Base-by-base conservation (phyloP, 2,797 vertebrate species). In the Sebastolobus altivelis region DNA sequence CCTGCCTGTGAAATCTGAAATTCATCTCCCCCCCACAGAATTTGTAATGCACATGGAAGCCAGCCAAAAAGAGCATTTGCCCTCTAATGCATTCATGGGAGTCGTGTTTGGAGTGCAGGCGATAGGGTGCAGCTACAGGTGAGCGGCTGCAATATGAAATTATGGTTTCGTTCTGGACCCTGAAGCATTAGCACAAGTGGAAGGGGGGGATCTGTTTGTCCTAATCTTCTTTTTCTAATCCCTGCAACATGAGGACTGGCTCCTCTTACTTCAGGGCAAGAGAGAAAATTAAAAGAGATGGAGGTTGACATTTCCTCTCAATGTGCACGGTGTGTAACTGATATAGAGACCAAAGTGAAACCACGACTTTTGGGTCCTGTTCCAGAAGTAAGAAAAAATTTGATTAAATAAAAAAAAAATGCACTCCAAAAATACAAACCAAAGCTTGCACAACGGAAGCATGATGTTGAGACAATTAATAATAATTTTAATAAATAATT, bases 21-120 rank as follows among this genome's bases (percentile, higher is more conserved):
- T 66, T 65, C 27, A 38, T 38, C 38, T 22, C 25, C 43, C 6
- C 5, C 20, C 67, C 0, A 1, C 78, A 67, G 58, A 74, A 27
- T 62, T 61, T 54, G 18, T 66, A 71, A 81, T 13, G 40, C 13
- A 35, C 33, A 84, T 85, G 90, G 83, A 89, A 22, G 38, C 13
- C 25, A 12, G 73, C 85, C 87, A 91, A 65, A 81, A 83, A 65
- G 65, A 76, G 29, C 85, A 86, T 83, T 85, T 89, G 54, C 52
- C 75, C 60, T 74, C 66, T 83, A 65, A 89, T 72, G 65, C 65
- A 69, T 73, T 82, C 13, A 13, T 54, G 54, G 33, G 43, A 72
- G 67, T 59, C 4, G 0, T 72, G 66, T 73, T 74, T 77, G 55
- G 68, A 77, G 84, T 52, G 62, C 61, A 67, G 20, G 74, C 22